Conservation (phyloP, 2,797 vertebrate species). For the Pygocentrus nattereri region DNA sequence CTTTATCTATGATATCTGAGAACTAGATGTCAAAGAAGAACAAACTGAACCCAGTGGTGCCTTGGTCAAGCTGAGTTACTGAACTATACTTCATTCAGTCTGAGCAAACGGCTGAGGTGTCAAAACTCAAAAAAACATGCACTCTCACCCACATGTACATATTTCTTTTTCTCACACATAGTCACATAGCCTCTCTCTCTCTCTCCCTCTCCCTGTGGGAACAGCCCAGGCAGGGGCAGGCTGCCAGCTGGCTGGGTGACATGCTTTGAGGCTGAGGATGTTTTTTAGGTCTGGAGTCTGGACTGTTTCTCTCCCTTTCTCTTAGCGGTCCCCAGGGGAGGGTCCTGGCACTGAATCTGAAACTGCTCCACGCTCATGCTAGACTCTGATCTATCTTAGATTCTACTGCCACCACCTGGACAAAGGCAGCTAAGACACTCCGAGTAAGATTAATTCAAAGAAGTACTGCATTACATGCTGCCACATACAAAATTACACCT, state of each 20-base stretch:
- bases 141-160: slow-evolving; percentile 38
- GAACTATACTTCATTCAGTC: slow-evolving; percentile 12
- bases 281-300: slow-evolving; percentile 75
- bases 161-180: slow-evolving; percentile 44
- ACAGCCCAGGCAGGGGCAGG: slow-evolving; percentile 70
- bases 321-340: slow-evolving; percentile 61
- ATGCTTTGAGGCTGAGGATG: slow-evolving; percentile 73
- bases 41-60: not conserved
- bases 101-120: slow-evolving; percentile 59
- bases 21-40: not conserved
- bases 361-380: not conserved
- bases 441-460: not conserved
- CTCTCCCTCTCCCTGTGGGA: slow-evolving; percentile 69
- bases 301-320: slow-evolving; percentile 69
- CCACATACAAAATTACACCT: not conserved
- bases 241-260: slow-evolving; percentile 75
- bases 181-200: slow-evolving; percentile 27
- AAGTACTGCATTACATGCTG: not conserved
- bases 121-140: slow-evolving; percentile 45
- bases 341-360: slow-evolving; percentile 56
- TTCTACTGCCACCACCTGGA: slow-evolving; percentile 70
- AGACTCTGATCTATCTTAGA: slow-evolving; percentile 6
- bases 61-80: not conserved
- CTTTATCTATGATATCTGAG: slow-evolving; percentile 5
- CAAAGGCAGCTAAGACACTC: not conserved